A percentile compares a stretch with the other conserved stretches of the same genome.
Conservation (phyloP, 2,113 vertebrate species). For the Corydoras sp. region DNA sequence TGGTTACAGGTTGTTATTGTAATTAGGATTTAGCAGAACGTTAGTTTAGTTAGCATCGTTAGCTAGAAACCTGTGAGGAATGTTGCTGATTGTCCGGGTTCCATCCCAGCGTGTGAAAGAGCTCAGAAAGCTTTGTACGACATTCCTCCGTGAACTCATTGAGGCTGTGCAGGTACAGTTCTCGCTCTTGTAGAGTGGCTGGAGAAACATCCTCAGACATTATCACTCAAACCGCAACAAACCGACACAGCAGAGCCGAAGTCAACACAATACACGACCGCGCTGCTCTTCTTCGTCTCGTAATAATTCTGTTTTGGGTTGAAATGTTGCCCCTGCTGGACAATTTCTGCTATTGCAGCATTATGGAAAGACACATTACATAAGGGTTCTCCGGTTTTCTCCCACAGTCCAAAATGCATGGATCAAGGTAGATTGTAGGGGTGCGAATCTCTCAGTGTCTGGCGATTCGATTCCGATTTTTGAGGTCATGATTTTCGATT, state of each 20-base stretch:
- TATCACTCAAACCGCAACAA: not conserved
- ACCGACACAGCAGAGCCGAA: not conserved
- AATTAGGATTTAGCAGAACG: too few relatives aligned
- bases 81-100: slow-evolving; percentile 34
- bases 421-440: too few relatives aligned
- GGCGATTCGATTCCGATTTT: too few relatives aligned
- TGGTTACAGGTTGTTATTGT: too few relatives aligned
- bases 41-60: not conserved
- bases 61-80: slow-evolving; percentile 27
- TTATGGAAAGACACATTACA: too few relatives aligned
- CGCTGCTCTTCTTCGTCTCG: not conserved
- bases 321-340: too few relatives aligned
- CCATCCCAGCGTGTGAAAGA: slow-evolving; percentile 61
- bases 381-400: too few relatives aligned
- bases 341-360: too few relatives aligned
- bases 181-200: slow-evolving; percentile 36
- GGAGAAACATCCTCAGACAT: slow-evolving; percentile 32
- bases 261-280: not conserved
- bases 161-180: slow-evolving; percentile 53
- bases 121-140: slow-evolving; percentile 49
- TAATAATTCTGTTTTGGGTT: not conserved
- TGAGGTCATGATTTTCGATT: too few relatives aligned
- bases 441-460: too few relatives aligned
- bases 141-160: slow-evolving; percentile 61
- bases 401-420: too few relatives aligned